phyloP scores from a whole-genome alignment of 2,113 vertebrate species.

The Pungitius pungitius region DNA sequence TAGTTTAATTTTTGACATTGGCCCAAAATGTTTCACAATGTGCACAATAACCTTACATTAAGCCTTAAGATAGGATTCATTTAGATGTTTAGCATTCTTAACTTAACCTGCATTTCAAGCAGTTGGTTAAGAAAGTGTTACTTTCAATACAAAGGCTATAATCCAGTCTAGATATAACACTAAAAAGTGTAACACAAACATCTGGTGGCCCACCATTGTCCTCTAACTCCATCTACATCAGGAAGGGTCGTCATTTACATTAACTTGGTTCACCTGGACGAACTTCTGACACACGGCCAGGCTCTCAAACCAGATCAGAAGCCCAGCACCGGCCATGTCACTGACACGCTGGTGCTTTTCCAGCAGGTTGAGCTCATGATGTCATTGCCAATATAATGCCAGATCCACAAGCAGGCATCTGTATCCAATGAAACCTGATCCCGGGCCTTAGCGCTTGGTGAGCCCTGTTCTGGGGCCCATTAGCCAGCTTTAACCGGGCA shows the following conservation, averaged over 20 bases:
- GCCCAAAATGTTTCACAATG: not conserved
- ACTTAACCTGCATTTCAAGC: not conserved
- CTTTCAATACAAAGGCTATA: not conserved
- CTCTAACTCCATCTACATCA: not conserved
- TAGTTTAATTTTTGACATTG: not conserved
- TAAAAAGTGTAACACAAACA: not conserved
- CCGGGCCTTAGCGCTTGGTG: conserved; percentile 19
- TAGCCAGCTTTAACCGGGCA: conserved; percentile 49
- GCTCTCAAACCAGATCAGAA: conserved; percentile 36
- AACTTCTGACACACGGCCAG: conserved; percentile 20
- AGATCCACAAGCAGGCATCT: conserved; percentile 57
- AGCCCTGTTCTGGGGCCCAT: conserved; percentile 62
- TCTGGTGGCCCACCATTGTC: not conserved
- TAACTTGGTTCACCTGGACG: not conserved
- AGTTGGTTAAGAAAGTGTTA: not conserved
- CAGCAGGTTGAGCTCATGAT: conserved; percentile 56
- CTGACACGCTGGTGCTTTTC: conserved; percentile 6
- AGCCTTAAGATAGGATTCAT: not conserved
- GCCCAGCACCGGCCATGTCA: not conserved
- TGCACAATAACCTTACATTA: not conserved
- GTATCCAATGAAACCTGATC: conserved; percentile 59
- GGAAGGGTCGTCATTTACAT: conserved; percentile 1
- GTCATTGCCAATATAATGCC: conserved; percentile 58
- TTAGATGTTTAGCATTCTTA: not conserved
- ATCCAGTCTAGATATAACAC: not conserved